Evolutionary conservation across 2,113 vertebrate species (phyloP).

Genomic region (Natator depressus): DNA sequence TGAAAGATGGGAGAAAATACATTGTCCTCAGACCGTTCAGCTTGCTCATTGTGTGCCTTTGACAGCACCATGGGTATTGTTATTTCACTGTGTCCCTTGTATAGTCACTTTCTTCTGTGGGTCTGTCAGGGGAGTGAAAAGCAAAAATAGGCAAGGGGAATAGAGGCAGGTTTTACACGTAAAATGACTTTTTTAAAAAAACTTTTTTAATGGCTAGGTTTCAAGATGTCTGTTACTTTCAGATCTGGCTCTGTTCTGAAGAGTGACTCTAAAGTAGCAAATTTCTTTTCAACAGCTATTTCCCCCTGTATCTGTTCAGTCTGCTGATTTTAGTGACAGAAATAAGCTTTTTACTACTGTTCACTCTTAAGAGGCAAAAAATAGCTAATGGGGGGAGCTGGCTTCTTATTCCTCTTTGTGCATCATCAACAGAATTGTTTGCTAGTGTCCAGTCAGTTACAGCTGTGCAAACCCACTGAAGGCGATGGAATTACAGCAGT

Average conservation of each 20-base stretch:
- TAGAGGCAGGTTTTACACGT: background rate
- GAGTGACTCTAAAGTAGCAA: background rate
- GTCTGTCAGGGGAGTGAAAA: background rate
- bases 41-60: rapidly evolving
- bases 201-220: background rate
- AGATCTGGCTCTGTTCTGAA: rapidly evolving
- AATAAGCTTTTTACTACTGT: background rate
- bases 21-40: background rate
- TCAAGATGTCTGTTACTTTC: background rate
- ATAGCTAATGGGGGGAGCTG: background rate
- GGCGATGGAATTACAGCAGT: background rate
- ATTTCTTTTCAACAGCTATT: background rate
- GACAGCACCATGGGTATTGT: background rate
- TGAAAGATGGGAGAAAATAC: background rate
- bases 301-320: constrained; percentile 11
- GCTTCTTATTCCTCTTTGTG: background rate
- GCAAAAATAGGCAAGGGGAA: background rate
- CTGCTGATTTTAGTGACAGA: background rate
- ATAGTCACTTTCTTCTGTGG: background rate
- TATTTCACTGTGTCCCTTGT: background rate
- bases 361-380: rapidly evolving
- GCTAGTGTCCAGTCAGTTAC: background rate
- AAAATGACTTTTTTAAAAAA: background rate
- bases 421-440: background rate
- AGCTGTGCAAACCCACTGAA: background rate